Evolutionary conservation across 2,113 vertebrate genomes (phyloP).

Genomic region (Odocoileus hemionus): DNA sequence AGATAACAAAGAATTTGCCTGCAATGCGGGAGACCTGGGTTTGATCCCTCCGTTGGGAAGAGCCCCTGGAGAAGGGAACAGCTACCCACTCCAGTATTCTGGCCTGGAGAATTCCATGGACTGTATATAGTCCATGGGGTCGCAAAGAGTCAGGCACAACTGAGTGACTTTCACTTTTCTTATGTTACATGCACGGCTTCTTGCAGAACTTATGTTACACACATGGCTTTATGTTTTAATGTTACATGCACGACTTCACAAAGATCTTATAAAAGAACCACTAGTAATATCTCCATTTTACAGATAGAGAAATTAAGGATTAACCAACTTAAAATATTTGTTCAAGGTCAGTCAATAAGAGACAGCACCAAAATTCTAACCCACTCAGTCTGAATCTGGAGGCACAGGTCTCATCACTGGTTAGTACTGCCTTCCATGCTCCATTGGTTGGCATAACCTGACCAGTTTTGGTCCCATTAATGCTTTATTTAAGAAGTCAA

Average conservation of each 20-base stretch:
- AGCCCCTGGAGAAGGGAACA: not conserved
- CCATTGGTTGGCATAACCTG: not conserved
- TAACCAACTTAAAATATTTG: not conserved
- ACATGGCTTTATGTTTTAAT: not conserved
- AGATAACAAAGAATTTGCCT: not conserved
- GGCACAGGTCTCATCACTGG: not conserved
- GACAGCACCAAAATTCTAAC: not conserved
- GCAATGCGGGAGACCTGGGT: not conserved
- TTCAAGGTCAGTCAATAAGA: not conserved
- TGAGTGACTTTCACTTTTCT: not conserved
- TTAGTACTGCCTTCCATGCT: not conserved
- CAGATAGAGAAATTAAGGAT: not conserved
- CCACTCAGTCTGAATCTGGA: not conserved
- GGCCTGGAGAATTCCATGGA: not conserved
- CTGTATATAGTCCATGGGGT: not conserved
- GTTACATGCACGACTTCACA: not conserved
- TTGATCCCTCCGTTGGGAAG: not conserved
- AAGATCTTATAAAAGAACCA: not conserved
- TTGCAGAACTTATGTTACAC: not conserved
- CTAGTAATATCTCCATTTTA: not conserved
- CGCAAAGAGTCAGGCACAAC: not conserved
- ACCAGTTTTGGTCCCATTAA: not conserved
- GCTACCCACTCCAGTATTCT: not conserved
- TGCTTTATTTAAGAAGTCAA: conserved; percentile 7
- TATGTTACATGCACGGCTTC: not conserved